phyloP scores from a whole-genome alignment of 2,797 vertebrate genomes.

The Chanos chanos region DNA sequence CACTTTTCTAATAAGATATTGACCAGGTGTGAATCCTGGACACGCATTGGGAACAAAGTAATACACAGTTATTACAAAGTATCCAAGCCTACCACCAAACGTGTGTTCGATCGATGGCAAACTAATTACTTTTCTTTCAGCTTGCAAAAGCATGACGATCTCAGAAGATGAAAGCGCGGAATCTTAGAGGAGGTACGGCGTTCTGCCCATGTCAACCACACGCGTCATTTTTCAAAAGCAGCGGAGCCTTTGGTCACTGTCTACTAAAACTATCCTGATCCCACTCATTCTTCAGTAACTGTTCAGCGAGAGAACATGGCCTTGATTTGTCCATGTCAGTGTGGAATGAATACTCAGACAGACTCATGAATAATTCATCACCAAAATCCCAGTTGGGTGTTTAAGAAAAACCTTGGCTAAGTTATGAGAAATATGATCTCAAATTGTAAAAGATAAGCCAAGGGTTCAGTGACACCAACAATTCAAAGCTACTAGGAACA shows the following conservation, averaged over 20 bases:
- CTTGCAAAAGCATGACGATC: slow-evolving; percentile 24
- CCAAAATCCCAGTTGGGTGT: slow-evolving; percentile 26
- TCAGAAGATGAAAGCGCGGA: slow-evolving; percentile 16
- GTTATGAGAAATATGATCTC: slow-evolving; percentile 25
- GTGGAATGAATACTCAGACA: slow-evolving; percentile 20
- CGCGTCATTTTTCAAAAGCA: neutral
- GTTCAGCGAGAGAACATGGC: slow-evolving; percentile 4
- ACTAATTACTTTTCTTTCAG: slow-evolving; percentile 26
- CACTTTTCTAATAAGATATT: slow-evolving; percentile 30
- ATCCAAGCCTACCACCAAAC: slow-evolving; percentile 20
- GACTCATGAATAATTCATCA: slow-evolving; percentile 33
- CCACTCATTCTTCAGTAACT: slow-evolving; percentile 14
- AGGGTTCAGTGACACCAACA: slow-evolving; percentile 1
- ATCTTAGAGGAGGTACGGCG: neutral
- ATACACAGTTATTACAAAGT: slow-evolving; percentile 28
- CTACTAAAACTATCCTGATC: slow-evolving; percentile 7
- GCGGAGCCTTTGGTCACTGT: slow-evolving; percentile 13
- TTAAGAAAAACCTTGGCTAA: slow-evolving; percentile 32
- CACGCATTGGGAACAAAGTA: slow-evolving; percentile 33
- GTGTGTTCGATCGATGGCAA: slow-evolving; percentile 30
- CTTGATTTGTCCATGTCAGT: slow-evolving; percentile 23
- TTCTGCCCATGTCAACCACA: slow-evolving; percentile 7
- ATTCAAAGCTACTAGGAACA: no score
- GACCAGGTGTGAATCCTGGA: slow-evolving; percentile 31
- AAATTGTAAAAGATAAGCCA: neutral